phyloP scores from a whole-genome alignment of 2,888 invertebrate genomes.

The Aphodius granarius region DNA sequence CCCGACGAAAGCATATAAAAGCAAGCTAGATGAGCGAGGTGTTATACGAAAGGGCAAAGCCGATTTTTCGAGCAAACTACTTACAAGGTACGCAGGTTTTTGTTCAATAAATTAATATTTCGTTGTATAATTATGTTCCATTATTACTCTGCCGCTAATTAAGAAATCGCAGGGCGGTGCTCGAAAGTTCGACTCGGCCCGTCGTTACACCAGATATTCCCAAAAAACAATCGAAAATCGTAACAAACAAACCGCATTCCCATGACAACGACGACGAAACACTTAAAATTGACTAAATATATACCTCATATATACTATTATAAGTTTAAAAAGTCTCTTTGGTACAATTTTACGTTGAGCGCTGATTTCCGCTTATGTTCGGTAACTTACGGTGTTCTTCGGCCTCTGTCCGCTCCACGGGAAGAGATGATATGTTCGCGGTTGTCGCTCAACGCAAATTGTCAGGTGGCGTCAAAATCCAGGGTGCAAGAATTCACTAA shows the following conservation, averaged over 20 bases:
- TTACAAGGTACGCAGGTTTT: background rate
- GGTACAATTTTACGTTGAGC: background rate
- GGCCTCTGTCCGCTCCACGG: background rate
- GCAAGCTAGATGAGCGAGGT: background rate
- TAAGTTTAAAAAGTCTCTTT: background rate
- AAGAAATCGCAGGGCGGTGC: background rate
- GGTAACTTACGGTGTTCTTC: background rate
- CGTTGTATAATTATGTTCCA: background rate
- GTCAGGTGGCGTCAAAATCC: background rate
- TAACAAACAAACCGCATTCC: background rate
- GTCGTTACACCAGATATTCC: background rate
- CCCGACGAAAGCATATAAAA: background rate
- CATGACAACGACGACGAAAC: background rate
- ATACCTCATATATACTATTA: background rate
- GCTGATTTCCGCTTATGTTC: background rate
- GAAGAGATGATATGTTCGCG: background rate
- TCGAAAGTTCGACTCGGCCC: background rate
- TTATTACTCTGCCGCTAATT: background rate
- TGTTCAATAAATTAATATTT: background rate
- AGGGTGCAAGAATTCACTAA: slow-evolving; percentile 18
- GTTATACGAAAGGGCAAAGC: background rate
- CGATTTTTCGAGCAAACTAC: background rate
- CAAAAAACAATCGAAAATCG: background rate
- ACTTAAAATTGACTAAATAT: background rate
- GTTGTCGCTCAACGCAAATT: background rate